Conservation (phyloP, 2,113 vertebrate species). For the Myotis yumanensis region DNA sequence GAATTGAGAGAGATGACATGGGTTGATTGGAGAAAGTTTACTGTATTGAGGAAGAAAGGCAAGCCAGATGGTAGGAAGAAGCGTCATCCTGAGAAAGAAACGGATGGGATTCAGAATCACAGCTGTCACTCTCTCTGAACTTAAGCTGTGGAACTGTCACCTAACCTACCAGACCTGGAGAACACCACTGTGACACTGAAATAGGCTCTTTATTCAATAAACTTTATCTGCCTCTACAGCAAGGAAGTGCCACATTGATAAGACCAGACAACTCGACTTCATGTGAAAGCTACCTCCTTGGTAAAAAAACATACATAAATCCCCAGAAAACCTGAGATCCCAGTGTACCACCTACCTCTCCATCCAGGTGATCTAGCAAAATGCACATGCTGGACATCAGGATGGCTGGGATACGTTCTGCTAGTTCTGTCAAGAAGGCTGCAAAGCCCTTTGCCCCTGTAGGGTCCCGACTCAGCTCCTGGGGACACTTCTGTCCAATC, state of each 20-base stretch:
- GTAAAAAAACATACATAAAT: neutral
- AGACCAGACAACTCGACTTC: neutral
- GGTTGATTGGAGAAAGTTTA: neutral
- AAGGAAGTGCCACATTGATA: neutral
- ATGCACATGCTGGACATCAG: constrained; percentile 94
- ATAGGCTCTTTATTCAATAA: neutral
- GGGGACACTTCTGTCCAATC: constrained; percentile 93
- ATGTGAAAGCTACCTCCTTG: neutral
- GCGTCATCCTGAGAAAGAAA: neutral
- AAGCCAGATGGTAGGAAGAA: neutral
- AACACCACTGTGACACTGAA: neutral
- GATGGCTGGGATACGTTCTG: constrained; percentile 86
- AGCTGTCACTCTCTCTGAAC: neutral
- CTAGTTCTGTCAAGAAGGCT: constrained; percentile 91
- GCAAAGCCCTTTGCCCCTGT: constrained; percentile 90
- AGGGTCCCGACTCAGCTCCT: constrained; percentile 90
- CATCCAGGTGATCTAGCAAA: constrained; percentile 92
- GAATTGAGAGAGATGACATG: neutral
- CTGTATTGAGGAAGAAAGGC: neutral
- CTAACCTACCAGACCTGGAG: neutral
- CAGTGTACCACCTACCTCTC: constrained; percentile 87
- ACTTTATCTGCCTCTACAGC: neutral
- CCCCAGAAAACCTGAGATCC: neutral
- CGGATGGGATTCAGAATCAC: neutral
- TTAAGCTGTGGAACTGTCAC: neutral